Evolutionary conservation across 2,113 vertebrate genomes (phyloP).

Genomic region (Ctenodactylus gundi): DNA sequence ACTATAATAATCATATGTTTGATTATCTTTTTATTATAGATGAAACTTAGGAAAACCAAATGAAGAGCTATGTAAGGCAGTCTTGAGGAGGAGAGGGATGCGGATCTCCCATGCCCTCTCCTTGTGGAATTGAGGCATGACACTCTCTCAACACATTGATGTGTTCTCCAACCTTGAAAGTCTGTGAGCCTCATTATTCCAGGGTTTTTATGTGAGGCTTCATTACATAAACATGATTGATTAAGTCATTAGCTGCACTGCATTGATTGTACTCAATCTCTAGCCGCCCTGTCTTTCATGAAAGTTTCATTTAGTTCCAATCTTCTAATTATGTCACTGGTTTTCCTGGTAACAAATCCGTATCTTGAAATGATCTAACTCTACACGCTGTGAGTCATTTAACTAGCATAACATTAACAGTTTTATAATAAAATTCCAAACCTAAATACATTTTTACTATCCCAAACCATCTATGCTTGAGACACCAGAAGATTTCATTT

Average conservation of each 20-base stretch:
- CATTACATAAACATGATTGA: neutral
- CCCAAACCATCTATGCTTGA: neutral
- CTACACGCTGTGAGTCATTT: neutral
- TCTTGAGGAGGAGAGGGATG: neutral
- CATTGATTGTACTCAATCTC: neutral
- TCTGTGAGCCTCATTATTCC: neutral
- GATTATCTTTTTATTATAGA: neutral
- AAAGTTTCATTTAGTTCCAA: neutral
- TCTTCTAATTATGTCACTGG: neutral
- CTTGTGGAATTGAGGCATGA: neutral
- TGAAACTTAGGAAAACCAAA: neutral
- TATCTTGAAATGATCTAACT: neutral
- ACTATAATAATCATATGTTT: too few relatives aligned
- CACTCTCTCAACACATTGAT: neutral
- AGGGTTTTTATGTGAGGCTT: neutral
- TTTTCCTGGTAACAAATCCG: neutral
- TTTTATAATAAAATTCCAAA: neutral
- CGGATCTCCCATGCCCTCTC: neutral
- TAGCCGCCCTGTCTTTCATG: neutral
- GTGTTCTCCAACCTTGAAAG: neutral
- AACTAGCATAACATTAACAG: neutral
- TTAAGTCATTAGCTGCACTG: neutral
- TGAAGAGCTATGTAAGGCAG: neutral
- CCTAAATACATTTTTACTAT: neutral
- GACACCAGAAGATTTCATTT: slow-evolving; percentile 28